Percentiles rank a stretch among this genome's conserved stretches.
These are phyloP conservation scores for Oncorhynchus kisutch DNA, from an alignment of 2,113 vertebrate genomes.

Conservation along the genomic window DNA sequence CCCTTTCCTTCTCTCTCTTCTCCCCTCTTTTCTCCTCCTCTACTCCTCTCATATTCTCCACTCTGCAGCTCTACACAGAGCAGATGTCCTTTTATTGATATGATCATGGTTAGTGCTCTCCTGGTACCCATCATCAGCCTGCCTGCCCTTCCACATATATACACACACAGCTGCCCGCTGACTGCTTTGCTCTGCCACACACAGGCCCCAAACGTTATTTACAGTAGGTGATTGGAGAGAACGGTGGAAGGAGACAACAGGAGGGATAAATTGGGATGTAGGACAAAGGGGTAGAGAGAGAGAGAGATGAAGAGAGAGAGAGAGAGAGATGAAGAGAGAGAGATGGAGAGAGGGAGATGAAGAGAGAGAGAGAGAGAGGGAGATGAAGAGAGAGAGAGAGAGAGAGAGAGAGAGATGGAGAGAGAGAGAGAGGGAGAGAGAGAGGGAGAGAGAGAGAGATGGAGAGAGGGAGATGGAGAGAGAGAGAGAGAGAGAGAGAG, in stretches of 20 bases:
- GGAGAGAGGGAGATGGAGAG: too few species aligned
- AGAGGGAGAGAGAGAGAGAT: too few species aligned
- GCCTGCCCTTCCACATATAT: conserved; percentile 26
- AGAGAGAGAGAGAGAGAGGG: conserved; percentile 3
- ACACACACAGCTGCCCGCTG: conserved; percentile 23
- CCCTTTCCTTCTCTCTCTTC: neutral
- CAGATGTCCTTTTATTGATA: conserved; percentile 68
- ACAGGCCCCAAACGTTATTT: conserved; percentile 21
- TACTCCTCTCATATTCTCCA: neutral
- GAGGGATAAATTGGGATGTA: neutral
- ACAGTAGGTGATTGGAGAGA: neutral
- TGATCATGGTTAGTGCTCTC: conserved; percentile 68
- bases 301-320: too few species aligned
- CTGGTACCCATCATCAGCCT: conserved; percentile 54
- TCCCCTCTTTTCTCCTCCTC: neutral
- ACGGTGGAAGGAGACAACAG: neutral
- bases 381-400: neutral
- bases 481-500: too few species aligned
- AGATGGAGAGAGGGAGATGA: too few species aligned
- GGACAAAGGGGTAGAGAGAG: neutral
- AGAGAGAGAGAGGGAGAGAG: too few species aligned
- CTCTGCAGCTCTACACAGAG: conserved; percentile 21
- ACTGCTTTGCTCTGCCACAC: neutral
- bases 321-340: too few species aligned
- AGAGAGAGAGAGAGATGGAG: too few species aligned